phyloP scores from a whole-genome alignment of 2,888 invertebrate species.

The Stenurella melanura region DNA sequence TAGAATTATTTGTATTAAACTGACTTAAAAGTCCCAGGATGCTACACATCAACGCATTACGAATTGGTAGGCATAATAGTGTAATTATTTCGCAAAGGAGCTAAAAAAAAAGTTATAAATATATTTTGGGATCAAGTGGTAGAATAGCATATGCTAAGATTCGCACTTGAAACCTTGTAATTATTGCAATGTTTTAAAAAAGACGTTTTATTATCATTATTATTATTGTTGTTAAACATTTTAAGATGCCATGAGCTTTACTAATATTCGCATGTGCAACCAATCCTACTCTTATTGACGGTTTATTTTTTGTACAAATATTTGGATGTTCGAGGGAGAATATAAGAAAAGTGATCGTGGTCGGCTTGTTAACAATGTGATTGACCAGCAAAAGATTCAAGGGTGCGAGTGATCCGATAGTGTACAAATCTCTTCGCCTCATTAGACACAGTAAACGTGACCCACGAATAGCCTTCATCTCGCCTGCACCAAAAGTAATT shows the following conservation, averaged over 20 bases:
- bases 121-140: too few relatives aligned
- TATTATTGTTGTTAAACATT: too few relatives aligned
- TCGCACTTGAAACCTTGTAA: too few relatives aligned
- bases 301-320: slow-evolving; percentile 39
- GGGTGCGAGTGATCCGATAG: slow-evolving; percentile 65
- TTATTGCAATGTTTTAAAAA: too few relatives aligned
- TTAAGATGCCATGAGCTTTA: neutral
- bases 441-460: slow-evolving; percentile 63
- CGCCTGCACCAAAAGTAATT: slow-evolving; percentile 44
- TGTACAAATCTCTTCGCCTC: slow-evolving; percentile 69
- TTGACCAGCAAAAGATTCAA: slow-evolving; percentile 54
- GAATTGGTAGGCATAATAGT: too few relatives aligned
- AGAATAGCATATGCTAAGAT: too few relatives aligned
- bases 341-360: slow-evolving; percentile 43
- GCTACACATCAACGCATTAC: too few relatives aligned
- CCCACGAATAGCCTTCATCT: slow-evolving; percentile 47
- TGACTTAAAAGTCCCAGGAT: too few relatives aligned
- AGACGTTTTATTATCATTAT: too few relatives aligned
- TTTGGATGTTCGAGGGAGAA: slow-evolving; percentile 36
- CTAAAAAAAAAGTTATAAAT: too few relatives aligned
- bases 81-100: too few relatives aligned
- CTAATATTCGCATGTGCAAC: neutral
- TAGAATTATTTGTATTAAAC: too few relatives aligned
- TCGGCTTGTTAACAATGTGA: slow-evolving; percentile 53
- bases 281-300: neutral